Evolutionary conservation across 1,140 invertebrate species (phyloP), one percentile per base, ranked within the genome.

Genomic region (Radopholus similis): DNA sequence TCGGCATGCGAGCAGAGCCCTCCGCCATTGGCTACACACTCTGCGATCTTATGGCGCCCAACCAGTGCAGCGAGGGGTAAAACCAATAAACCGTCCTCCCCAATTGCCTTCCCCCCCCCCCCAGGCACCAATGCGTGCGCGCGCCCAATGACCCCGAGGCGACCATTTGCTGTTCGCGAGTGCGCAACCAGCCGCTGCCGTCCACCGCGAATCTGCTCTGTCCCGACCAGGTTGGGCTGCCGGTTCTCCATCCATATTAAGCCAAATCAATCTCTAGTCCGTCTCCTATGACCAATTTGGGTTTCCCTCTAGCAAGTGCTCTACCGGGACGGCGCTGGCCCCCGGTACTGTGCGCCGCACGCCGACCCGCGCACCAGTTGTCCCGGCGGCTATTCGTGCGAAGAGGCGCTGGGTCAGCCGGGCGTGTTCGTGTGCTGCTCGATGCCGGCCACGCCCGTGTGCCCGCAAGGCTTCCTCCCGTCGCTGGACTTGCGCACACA

Each of bases 401-500:
- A 66, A 21, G 62, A 65, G 54, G 57, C 74, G 18, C 32, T 81
- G 6, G 70, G 70, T 18, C 62, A 71, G 11, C 40, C 68, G n/a
- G 53, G 54, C 1, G 34, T 77, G 11, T 77, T 62, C 18, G 38
- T 81, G 30, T 77, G 75, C 49, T 77, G 75, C 60, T 78, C 75
- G 5, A 66, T 53, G 8, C 67, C 77, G 15, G 44, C 68, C 8
- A 15, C 47, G 5, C 42, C 74, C 8, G 68, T 62, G 42, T 77
- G 75, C 40, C 75, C 75, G 8, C 15, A 57, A 23, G 73, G 68
- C 38, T 77, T 53, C 34, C 28, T 71, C 3, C 49, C 73, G 15
- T 51, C 62, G 15, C n/a, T 72, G 11, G 68, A 78, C 38, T 40
- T 65, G 30, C 35, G 54, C 51, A 51, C 21, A 23, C 68, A 70